Conservation (phyloP, 2,888 invertebrate genomes). For the Hanleya hanleyi region DNA sequence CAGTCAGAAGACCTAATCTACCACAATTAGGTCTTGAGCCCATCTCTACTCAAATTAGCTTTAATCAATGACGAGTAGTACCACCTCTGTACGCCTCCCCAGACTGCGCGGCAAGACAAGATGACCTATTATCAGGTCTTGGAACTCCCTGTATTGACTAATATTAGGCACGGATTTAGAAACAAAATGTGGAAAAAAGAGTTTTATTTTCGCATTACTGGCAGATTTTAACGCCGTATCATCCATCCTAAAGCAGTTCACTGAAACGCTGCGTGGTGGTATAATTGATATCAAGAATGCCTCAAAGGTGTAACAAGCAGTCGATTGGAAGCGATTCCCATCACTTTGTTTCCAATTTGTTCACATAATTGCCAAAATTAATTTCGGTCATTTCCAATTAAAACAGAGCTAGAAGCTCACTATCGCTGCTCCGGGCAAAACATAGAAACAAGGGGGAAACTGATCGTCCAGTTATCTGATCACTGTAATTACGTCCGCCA, state of each 20-base stretch:
- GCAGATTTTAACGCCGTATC: too few relatives aligned
- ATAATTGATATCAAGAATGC: background rate
- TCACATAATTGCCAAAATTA: background rate
- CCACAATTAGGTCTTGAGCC: too few relatives aligned
- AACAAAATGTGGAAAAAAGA: too few relatives aligned
- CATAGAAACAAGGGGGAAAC: background rate
- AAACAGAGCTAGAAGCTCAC: background rate
- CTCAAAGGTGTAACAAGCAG: background rate
- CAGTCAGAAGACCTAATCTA: too few relatives aligned
- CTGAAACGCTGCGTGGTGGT: background rate
- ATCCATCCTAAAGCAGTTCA: background rate
- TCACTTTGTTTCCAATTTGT: constrained; percentile 1
- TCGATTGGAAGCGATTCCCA: background rate
- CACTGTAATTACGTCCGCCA: background rate
- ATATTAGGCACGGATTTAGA: too few relatives aligned
- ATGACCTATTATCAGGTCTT: too few relatives aligned
- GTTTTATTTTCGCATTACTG: too few relatives aligned
- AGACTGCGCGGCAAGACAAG: too few relatives aligned
- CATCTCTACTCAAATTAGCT: too few relatives aligned
- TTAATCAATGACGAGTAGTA: too few relatives aligned
- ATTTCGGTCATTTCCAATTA: constrained; percentile 6
- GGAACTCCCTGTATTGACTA: too few relatives aligned
- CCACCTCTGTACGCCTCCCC: too few relatives aligned
- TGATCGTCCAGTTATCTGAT: background rate
- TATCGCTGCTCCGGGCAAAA: background rate